Conservation (phyloP, 2,113 vertebrate species). For the Dipodomys merriami region DNA sequence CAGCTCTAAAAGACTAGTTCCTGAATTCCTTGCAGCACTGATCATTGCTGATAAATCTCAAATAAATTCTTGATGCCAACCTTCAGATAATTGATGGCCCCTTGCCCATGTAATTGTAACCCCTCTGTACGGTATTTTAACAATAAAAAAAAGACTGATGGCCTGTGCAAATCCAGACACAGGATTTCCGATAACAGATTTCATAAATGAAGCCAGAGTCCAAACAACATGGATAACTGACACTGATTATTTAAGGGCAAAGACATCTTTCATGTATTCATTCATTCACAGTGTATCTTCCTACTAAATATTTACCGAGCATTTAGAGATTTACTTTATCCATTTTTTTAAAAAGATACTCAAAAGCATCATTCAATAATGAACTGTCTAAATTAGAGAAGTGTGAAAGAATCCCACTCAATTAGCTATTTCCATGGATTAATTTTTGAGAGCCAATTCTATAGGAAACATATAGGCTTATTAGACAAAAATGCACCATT, state of each 20-base stretch:
- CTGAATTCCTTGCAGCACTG: conserved; percentile 18
- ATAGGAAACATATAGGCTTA: conserved; percentile 22
- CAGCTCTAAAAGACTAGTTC: not conserved
- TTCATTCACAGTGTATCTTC: conserved; percentile 21
- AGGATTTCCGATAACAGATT: not conserved
- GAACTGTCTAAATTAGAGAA: conserved; percentile 29
- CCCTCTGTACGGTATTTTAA: too few species aligned
- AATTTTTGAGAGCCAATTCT: conserved; percentile 50
- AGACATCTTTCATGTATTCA: not conserved
- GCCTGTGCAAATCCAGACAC: not conserved
- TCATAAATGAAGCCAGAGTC: not conserved
- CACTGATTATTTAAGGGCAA: not conserved
- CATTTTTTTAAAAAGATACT: conserved; percentile 36
- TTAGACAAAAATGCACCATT: not conserved
- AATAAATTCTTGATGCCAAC: not conserved
- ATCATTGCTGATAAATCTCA: not conserved
- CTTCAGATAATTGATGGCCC: not conserved
- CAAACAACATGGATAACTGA: conserved; percentile 22
- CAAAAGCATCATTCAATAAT: not conserved
- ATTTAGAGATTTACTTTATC: conserved; percentile 30
- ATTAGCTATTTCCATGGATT: not conserved
- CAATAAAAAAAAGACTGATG: too few species aligned
- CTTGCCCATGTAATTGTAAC: too few species aligned
- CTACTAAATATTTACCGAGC: not conserved
- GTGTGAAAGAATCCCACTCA: not conserved